Conservation (phyloP, 2,797 vertebrate species). For the Xiphorhynchus erythropygius region DNA sequence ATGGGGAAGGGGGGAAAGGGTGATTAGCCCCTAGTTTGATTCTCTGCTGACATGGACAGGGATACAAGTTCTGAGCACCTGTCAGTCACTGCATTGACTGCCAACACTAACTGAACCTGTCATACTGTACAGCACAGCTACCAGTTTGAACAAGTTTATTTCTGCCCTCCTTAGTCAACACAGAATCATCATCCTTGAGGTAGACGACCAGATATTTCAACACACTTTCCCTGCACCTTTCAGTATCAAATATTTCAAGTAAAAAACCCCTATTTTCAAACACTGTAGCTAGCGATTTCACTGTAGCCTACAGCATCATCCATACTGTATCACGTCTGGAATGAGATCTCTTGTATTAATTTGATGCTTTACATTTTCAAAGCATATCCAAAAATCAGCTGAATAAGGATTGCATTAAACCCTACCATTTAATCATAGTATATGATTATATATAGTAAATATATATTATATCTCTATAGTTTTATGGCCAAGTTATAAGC, state of each 20-base stretch:
- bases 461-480: constrained; percentile 28
- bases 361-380: constrained; percentile 41
- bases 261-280: constrained; percentile 28
- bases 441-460: background rate
- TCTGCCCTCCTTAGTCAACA: background rate
- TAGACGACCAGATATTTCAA: constrained; percentile 46
- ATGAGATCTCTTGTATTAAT: constrained; percentile 13
- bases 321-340: background rate
- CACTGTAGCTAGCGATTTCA: constrained; percentile 6
- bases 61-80: background rate
- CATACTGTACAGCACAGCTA: background rate
- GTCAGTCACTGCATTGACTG: background rate
- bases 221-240: constrained; percentile 34
- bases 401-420: constrained; percentile 51
- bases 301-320: background rate
- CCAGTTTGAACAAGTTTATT: background rate
- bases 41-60: background rate
- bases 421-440: constrained; percentile 3
- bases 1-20: background rate
- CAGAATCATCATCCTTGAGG: constrained; percentile 40
- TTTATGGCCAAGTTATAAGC: constrained; percentile 53
- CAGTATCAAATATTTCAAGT: constrained; percentile 52
- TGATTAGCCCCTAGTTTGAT: background rate
- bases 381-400: constrained; percentile 27
- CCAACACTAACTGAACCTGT: background rate